Base-by-base conservation (phyloP, 92 coral and sea anemone species). In the Epizoanthus illoricatus region DNA sequence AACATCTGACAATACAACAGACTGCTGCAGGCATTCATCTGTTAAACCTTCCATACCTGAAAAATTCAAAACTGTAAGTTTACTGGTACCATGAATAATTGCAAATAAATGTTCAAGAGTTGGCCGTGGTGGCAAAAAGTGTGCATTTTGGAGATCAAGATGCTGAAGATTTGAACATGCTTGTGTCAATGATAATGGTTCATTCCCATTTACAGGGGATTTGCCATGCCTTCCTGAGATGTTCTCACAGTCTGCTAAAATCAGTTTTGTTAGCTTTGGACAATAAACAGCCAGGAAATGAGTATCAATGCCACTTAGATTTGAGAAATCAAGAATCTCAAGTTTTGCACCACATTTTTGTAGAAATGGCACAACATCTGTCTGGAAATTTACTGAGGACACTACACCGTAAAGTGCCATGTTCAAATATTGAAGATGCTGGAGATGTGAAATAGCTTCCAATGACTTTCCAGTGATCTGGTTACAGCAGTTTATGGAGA, bases 71-170 rank as follows among this genome's bases (percentile, higher is more conserved):
- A 36, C 87, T 81, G 82, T 81, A 11, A 92, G 66, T 40, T 84
- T 66, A 23, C 67, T 13, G 5, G 86, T 81, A 49, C 24, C 70
- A 58, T 74, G 33, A n/a, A 92, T 55, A 67, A 92, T 87, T 36
- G 91, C 76, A 11, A 65, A 2, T 1, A 92, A 76, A 21, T 92
- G 95, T 57, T 92, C 95, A 0, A 17, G 16, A n/a, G 90, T 70
- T 21, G 91, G n/a, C 47, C 74, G 76, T 16, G 71, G 24, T 1
- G 75, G 65, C 11, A 89, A 58, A 71, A 92, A 92, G 23, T 59
- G 65, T 24, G 87, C 86, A 89, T 75, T n/a, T n/a, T 79, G 90
- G 60, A 92, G 87, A 75, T 90, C 56, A 12, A 92, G 90, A 56
- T 18, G 13, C 67, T 58, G 82, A 7, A 92, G 89, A 63, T 85